Evolutionary conservation across 2,888 invertebrate genomes (phyloP), one percentile per base, ranked within the genome.

Genomic region (Tipula vernalis): DNA sequence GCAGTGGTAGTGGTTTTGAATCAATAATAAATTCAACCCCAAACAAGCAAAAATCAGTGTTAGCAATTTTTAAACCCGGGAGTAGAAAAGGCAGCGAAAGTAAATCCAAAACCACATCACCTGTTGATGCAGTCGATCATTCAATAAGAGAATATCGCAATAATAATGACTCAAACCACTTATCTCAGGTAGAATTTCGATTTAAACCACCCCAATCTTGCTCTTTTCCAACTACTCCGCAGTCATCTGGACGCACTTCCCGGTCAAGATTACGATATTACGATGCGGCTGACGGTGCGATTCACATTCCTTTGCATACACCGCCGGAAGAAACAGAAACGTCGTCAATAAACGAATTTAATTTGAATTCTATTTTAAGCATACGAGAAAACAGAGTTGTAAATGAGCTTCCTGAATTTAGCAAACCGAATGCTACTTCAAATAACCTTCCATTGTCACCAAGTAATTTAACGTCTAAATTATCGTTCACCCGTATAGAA

Each of bases 281-380:
- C 89, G 95, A 95, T 88, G 93, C 94, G 0, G 91, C 93, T 57
- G 94, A 94, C 89, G 92, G 92, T 86, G 93, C 94, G 87, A 94
- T 96, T 87, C 94, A 95, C 88, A 96, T 96, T 89, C 96, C 96
- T 0, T 90, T 96, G 87, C 95, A 95, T 88, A 95, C 95, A n/a
- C 95, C 95, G 3, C 95, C 95, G 0, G 95, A 95, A 88, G 95
- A 95, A 89, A 92, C 92, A 86, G 92, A 93, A 83, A 89, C 5
- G 3, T 15, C 51, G 5, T 41, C 15, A 18, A 15, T 83, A 36
- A 36, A 10, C 36, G 83, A 83, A 36, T n/a, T 10, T n/a, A 83
- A 15, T 57, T 57, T n/a, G n/a, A 83, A 83, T 28, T 12, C 5
- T 6, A 28, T 18, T 12, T 28, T 36, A 28, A 83, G 13, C 18